These are phyloP conservation scores for Setipinna tenuifilis DNA, from an alignment of 2,797 vertebrate genomes.

Conservation along the genomic window DNA sequence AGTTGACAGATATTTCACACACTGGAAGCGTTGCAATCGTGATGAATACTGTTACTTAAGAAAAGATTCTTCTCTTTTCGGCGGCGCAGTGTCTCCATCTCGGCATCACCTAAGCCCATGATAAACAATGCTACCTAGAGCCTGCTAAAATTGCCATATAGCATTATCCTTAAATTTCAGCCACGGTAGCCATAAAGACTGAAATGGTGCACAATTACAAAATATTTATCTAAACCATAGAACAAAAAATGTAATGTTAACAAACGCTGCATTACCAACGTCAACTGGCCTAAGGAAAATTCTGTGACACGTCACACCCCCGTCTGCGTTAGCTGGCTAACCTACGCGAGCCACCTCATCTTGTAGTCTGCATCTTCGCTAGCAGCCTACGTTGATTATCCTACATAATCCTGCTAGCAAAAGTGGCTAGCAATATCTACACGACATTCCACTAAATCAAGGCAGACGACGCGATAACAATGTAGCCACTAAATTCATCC, in stretches of 20 bases:
- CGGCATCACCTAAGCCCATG: background rate
- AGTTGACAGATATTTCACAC: background rate
- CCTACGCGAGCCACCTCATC: background rate
- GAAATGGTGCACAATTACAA: no score
- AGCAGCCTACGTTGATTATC: background rate
- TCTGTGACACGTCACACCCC: constrained; percentile 19
- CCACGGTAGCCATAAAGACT: background rate
- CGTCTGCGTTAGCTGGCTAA: constrained; percentile 8
- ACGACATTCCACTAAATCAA: background rate
- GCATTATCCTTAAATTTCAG: background rate
- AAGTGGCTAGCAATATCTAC: background rate
- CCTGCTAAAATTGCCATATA: background rate
- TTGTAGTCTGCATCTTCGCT: constrained; percentile 14
- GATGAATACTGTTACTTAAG: background rate
- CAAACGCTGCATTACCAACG: constrained; percentile 4
- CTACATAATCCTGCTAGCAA: constrained; percentile 17
- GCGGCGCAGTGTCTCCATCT: background rate
- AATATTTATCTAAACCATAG: background rate
- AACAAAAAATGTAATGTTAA: background rate
- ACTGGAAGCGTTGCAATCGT: background rate
- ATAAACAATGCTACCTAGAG: constrained; percentile 4
- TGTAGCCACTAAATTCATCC: background rate
- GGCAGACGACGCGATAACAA: background rate
- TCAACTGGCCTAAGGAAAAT: background rate
- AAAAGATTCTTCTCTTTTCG: background rate